Evolutionary conservation across 2,113 vertebrate genomes (phyloP), one percentile per base, ranked within the genome.

Genomic region (Burhinus oedicnemus): DNA sequence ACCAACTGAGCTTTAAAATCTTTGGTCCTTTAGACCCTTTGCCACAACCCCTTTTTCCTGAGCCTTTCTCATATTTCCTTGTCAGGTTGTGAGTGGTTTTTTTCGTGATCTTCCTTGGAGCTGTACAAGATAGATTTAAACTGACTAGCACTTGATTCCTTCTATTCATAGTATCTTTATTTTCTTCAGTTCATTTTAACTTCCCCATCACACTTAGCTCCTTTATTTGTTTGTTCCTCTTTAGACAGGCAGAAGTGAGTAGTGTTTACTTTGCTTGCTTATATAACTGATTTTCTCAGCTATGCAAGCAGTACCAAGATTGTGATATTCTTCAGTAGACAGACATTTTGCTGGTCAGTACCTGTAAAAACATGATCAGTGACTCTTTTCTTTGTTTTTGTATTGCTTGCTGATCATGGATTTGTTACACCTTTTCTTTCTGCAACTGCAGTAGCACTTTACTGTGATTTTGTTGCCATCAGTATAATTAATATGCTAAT

Each of bases 221-320:
- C 61, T 64, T 44, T 88, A 62, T 90, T 87, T 97, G 40, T 95
- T 92, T 91, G 74, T 45, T 78, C 26, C 38, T 87, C 81, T 92
- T 75, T 32, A 76, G 40, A 70, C 38, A 83, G 70, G 26, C 38
- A 93, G 32, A 77, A 83, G 23, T 23, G 22, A 93, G 42, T 21
- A 62, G 52, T 49, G 29, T 87, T 96, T 91, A 44, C 44, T 92
- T 78, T 75, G 14, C 77, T 62, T 84, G 34, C 52, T 96, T 91
- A 87, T 51, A 22, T 66, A 97, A 91, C 92, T 55, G 54, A 76
- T 95, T 95, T 93, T 70, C 81, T 83, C 81, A 87, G 49, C 84
- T 93, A 45, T 36, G 20, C 42, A 96, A 91, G 89, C 57, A 91
- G 44, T 23, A 90, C 15, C 27, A 61, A 83, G 52, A 52, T 6